These are phyloP conservation scores for Apostichopus japonicus DNA, from an alignment of 35 echinoderm and acorn worm genomes.

Conservation along the genomic window DNA sequence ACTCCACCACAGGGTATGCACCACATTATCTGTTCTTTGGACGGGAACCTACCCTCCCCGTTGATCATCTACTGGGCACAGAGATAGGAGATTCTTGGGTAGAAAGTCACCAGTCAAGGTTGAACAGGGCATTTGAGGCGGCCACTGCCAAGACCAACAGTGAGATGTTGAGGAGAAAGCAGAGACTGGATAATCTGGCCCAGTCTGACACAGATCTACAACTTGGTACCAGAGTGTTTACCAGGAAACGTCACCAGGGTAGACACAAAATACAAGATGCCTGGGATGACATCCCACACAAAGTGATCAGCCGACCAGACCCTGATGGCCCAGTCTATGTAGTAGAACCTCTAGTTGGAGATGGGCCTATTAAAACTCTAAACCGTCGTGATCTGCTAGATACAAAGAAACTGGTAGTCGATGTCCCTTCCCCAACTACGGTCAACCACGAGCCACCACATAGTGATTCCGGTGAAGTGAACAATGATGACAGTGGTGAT, in stretches of 20 bases:
- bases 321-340: slow-evolving; percentile 62
- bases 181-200: slow-evolving; percentile 48
- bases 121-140: slow-evolving; percentile 45
- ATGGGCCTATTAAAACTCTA: slow-evolving; percentile 46
- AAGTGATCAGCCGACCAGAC: too few species aligned
- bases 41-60: slow-evolving; percentile 61
- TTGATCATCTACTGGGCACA: slow-evolving; percentile 53
- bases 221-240: too few species aligned
- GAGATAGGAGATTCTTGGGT: slow-evolving; percentile 39
- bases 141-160: slow-evolving; percentile 59
- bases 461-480: neutral
- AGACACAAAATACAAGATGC: too few species aligned
- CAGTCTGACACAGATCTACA: neutral
- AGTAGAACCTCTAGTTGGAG: slow-evolving; percentile 27
- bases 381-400: slow-evolving; percentile 20
- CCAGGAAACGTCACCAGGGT: too few species aligned
- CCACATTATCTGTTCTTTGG: too few species aligned
- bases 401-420: neutral
- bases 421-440: neutral
- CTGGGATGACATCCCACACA: too few species aligned
- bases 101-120: slow-evolving; percentile 52
- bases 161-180: slow-evolving; percentile 46
- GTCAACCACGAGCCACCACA: neutral
- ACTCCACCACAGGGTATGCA: slow-evolving; percentile 72
- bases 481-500: neutral